These are phyloP conservation scores for Anser cygnoides DNA, from an alignment of 2,113 vertebrate species.

Conservation along the genomic window DNA sequence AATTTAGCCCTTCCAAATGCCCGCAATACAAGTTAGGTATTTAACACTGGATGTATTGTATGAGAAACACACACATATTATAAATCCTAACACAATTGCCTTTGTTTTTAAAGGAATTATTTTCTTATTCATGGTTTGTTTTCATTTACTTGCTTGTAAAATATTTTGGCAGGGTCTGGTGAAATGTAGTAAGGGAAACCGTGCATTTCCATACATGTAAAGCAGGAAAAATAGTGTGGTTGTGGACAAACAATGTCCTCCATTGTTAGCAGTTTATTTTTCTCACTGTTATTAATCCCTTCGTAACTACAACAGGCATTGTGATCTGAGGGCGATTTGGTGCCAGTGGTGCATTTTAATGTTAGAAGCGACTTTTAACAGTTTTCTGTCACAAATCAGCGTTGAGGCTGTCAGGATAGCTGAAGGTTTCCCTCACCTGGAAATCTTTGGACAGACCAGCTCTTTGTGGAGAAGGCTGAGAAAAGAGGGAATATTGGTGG, in stretches of 20 bases:
- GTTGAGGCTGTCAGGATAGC: neutral
- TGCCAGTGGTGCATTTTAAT: neutral
- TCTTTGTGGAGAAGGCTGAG: neutral
- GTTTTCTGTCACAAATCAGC: neutral
- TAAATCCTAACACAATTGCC: conserved; percentile 22
- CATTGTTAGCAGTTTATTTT: conserved; percentile 48
- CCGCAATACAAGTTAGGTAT: neutral
- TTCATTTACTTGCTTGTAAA: conserved; percentile 45
- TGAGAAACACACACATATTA: neutral
- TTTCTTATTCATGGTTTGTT: conserved; percentile 29
- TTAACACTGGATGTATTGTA: neutral
- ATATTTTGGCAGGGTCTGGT: neutral
- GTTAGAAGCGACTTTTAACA: neutral
- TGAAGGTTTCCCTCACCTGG: neutral
- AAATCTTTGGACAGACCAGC: neutral
- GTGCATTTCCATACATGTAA: conserved; percentile 24
- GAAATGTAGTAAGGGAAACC: neutral
- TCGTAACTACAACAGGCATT: neutral
- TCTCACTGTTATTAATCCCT: neutral
- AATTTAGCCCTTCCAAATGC: rapidly evolving
- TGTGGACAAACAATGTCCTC: conserved; percentile 35
- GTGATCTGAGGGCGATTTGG: neutral
- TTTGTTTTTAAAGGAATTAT: conserved; percentile 43
- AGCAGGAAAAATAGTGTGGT: conserved; percentile 27
- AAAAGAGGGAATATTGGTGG: neutral